Conservation (phyloP, 2,888 invertebrate species). For the Micropterix aruncella region DNA sequence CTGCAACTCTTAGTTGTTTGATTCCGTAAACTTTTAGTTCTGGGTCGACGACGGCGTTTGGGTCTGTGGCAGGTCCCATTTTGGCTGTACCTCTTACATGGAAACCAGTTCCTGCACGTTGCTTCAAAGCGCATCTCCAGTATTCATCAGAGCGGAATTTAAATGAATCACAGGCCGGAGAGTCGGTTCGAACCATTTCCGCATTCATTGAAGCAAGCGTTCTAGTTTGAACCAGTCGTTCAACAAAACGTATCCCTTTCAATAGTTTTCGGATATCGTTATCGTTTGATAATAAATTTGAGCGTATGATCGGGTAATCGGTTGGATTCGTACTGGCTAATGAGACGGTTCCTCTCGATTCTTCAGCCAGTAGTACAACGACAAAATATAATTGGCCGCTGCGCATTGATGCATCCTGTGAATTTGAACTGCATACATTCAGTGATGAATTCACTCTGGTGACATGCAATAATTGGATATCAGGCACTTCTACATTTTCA, state of each 20-base stretch:
- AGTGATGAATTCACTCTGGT: no score
- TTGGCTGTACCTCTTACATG: constrained; percentile 40
- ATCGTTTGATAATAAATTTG: constrained; percentile 34
- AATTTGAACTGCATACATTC: no score
- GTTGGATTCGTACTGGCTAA: constrained; percentile 30
- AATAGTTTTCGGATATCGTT: constrained; percentile 22
- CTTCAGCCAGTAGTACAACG: constrained; percentile 14
- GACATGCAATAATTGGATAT: background rate
- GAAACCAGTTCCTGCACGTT: constrained; percentile 21
- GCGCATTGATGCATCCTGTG: no score
- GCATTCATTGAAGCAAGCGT: constrained; percentile 18
- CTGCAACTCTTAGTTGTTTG: constrained; percentile 23
- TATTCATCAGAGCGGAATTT: constrained; percentile 16
- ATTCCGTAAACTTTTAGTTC: constrained; percentile 20
- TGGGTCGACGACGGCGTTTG: constrained; percentile 17
- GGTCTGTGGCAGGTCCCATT: constrained; percentile 26
- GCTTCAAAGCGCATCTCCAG: constrained; percentile 20
- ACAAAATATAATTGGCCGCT: no score
- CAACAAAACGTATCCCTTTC: constrained; percentile 16
- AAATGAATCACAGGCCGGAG: constrained; percentile 17
- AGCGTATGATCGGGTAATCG: constrained; percentile 32
- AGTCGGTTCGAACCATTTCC: constrained; percentile 15
- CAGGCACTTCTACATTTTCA: background rate
- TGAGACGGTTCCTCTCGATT: constrained; percentile 24
- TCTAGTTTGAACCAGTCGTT: constrained; percentile 17